Evolutionary conservation across 2,113 vertebrate genomes (phyloP).

Genomic region (Gorilla gorilla): DNA sequence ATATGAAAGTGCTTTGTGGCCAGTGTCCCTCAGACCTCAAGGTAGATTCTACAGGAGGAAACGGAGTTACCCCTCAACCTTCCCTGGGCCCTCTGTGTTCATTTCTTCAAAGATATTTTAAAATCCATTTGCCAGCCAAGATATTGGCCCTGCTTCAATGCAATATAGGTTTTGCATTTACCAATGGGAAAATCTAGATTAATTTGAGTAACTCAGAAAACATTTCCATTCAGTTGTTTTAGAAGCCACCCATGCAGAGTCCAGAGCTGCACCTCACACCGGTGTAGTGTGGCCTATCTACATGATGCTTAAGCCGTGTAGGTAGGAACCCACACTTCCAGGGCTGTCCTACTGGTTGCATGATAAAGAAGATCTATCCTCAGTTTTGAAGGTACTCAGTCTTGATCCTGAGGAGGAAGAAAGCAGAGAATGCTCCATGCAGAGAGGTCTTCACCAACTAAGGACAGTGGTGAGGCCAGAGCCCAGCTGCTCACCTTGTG

Average conservation of each 20-base stretch:
- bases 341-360: background rate
- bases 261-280: background rate
- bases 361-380: background rate
- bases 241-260: background rate
- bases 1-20: background rate
- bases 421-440: background rate
- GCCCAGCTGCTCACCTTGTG: background rate
- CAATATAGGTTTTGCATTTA: background rate
- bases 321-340: background rate
- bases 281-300: fast-evolving
- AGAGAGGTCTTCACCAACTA: background rate
- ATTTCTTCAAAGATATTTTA: slow-evolving; percentile 5
- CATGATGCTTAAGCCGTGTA: background rate
- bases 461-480: background rate
- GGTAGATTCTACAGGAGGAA: background rate
- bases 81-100: background rate
- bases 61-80: background rate
- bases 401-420: background rate
- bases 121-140: background rate
- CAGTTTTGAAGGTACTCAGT: background rate
- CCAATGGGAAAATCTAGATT: background rate
- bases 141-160: background rate
- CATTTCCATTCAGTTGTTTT: background rate
- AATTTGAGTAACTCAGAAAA: background rate
- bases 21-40: background rate